Conservation (phyloP, 1,140 invertebrate genomes). For the Physella acuta region DNA sequence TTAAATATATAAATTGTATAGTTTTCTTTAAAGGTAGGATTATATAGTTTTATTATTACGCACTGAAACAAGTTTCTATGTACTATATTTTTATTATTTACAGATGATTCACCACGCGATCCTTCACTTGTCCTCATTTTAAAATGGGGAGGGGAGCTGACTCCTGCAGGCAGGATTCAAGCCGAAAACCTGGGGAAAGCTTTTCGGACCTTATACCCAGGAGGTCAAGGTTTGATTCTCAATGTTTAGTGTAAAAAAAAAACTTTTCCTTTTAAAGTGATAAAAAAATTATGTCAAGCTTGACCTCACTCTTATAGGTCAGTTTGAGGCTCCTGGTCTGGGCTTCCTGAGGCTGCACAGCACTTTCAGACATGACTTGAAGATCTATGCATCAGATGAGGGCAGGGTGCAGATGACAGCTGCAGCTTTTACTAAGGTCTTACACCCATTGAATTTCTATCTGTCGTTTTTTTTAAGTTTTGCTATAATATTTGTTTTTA, state of each 20-base stretch:
- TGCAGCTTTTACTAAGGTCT: conserved; percentile 94
- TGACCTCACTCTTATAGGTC: conserved; percentile 34
- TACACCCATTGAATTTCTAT: too few species aligned
- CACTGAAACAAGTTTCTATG: too few species aligned
- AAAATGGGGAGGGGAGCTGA: conserved; percentile 99
- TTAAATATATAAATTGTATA: too few species aligned
- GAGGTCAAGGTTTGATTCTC: conserved; percentile 60
- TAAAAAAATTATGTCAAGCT: not conserved
- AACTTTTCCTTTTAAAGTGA: not conserved
- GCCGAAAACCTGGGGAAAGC: conserved; percentile 96
- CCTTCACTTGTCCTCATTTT: conserved; percentile 73
- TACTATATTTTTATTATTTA: too few species aligned
- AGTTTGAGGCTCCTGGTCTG: conserved; percentile 68
- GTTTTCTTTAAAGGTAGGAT: too few species aligned
- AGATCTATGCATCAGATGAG: conserved; percentile 99
- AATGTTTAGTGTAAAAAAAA: not conserved
- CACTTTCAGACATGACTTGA: conserved; percentile 97
- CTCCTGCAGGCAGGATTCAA: conserved; percentile 89
- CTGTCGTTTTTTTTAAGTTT: too few species aligned
- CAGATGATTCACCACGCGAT: conserved; percentile 47
- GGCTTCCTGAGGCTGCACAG: conserved; percentile 92
- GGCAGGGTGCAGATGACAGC: conserved; percentile 99
- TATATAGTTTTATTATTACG: too few species aligned
- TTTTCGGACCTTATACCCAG: conserved; percentile 97
- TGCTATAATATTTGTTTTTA: too few species aligned